Base-by-base conservation (phyloP, 2,113 vertebrate genomes). In the Eudyptes chrysolophus region DNA sequence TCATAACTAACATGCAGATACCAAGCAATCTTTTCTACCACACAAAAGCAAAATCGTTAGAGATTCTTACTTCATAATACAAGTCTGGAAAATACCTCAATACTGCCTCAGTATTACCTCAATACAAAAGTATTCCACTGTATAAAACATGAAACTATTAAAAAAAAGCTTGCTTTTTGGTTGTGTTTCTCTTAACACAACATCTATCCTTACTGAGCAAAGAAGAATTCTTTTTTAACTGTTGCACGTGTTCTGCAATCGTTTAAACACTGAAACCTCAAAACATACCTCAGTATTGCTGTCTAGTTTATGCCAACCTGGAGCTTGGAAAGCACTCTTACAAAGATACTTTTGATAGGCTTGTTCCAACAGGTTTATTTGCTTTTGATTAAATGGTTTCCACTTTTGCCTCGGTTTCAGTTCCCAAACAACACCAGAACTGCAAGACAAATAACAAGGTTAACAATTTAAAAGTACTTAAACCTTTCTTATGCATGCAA, bases 361-460 rank as follows among this genome's bases (percentile, higher is more conserved):
- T 49, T 99, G 98, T 90, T 99, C 99, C 97, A 99, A 92, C 9
- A 99, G 94, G 66, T 98, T 97, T 96, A 99, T 99, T 87, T 99
- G 99, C 81, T 99, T 99, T 78, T 99, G 99, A 96, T 97, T 99
- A 96, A 99, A 99, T 1, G 99, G 97, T 84, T 99, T 99, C 99
- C 99, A 99, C 17, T 99, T 99, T 49, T 98, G 99, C 97, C 98
- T 99, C 2, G 98, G 99, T 96, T 98, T 99, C 98, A 97, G 96
- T 83, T 99, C 99, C 99, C 99, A 99, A 32, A 99, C 99, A 44
- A 99, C 98, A 84, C 99, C 99, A 54, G 99, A 99, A 97, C 99
- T 99, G 83, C 62, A 96, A 97, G 48, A 90, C 12, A 94, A 71
- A n/a, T 46, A 71, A 86, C 8, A 44, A 69, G 22, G 16, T 69